Conservation (phyloP, 2,888 invertebrate species). For the Eretmocerus hayati region DNA sequence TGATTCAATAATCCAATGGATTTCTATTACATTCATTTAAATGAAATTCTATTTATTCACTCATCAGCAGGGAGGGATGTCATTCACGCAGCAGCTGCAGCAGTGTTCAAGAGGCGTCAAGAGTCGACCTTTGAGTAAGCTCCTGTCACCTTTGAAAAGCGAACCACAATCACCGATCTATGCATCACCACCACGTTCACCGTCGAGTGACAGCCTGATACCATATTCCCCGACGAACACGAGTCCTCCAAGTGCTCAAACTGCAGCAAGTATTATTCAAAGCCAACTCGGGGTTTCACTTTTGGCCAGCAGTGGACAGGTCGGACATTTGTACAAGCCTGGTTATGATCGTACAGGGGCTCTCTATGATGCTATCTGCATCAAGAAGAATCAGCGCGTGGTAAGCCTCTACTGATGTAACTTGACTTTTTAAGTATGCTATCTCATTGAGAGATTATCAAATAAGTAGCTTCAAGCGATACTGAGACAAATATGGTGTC, state of each 20-base stretch:
- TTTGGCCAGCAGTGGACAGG: slow-evolving; percentile 39
- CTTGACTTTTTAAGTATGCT: too few species aligned
- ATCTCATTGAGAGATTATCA: too few species aligned
- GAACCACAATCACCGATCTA: slow-evolving; percentile 70
- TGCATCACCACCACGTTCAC: slow-evolving; percentile 73
- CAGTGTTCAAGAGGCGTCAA: slow-evolving; percentile 68
- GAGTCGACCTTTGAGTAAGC: slow-evolving; percentile 56
- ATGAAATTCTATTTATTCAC: too few species aligned
- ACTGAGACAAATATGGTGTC: too few species aligned
- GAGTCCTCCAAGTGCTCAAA: slow-evolving; percentile 44
- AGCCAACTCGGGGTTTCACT: slow-evolving; percentile 43
- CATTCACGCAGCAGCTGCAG: slow-evolving; percentile 89
- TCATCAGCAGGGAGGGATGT: slow-evolving; percentile 66
- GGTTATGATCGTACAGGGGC: slow-evolving; percentile 38
- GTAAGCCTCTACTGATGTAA: too few species aligned
- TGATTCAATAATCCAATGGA: too few species aligned
- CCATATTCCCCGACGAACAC: slow-evolving; percentile 45
- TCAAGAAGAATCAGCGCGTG: slow-evolving; percentile 25
- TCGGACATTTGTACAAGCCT: slow-evolving; percentile 40
- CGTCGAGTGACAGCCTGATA: slow-evolving; percentile 55
- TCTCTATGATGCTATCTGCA: slow-evolving; percentile 44
- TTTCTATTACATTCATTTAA: too few species aligned
- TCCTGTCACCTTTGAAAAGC: slow-evolving; percentile 56
- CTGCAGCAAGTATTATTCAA: slow-evolving; percentile 43
- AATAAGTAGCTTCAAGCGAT: too few species aligned